These are phyloP conservation scores for Hydrocynus forskahlii DNA, from an alignment of 2,797 vertebrate genomes.

Conservation along the genomic window DNA sequence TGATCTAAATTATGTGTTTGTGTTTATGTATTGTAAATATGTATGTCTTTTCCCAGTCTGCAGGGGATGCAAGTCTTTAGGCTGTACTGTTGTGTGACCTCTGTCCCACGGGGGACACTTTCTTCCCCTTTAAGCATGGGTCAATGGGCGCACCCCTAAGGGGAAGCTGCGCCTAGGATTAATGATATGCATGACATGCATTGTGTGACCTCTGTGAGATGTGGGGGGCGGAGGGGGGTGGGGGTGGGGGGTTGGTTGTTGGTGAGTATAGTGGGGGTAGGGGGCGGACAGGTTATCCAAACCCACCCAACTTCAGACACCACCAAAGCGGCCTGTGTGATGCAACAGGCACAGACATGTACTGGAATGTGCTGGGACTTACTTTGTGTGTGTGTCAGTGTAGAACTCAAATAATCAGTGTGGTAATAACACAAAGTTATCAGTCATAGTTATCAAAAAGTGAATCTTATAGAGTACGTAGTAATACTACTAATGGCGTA, in stretches of 20 bases:
- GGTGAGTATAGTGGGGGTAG: constrained; percentile 67
- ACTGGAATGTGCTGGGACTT: constrained; percentile 43
- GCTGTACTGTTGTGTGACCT: constrained; percentile 68
- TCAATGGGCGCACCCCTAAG: constrained; percentile 89
- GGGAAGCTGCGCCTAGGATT: constrained; percentile 85
- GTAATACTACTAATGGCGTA: background rate
- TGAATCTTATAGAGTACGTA: background rate
- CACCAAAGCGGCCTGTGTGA: constrained; percentile 25
- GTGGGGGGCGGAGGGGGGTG: constrained; percentile 70
- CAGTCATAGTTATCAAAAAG: background rate
- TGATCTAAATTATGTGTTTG: too few relatives aligned
- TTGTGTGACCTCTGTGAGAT: constrained; percentile 77
- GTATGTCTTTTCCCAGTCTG: constrained; percentile 62
- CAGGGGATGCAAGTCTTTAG: constrained; percentile 59
- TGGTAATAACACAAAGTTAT: background rate
- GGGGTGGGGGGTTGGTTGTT: too few relatives aligned
- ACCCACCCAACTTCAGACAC: constrained; percentile 57
- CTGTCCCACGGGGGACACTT: constrained; percentile 85
- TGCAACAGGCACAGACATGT: constrained; percentile 47
- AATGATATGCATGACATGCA: constrained; percentile 89
- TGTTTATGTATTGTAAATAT: too few relatives aligned
- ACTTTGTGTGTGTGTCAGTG: constrained; percentile 44
- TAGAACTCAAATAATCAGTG: constrained; percentile 21
- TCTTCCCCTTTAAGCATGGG: constrained; percentile 87
- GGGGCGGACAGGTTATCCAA: constrained; percentile 68